Percentiles rank a stretch among this genome's conserved stretches.
Evolutionary conservation across 2,113 vertebrate genomes (phyloP).

Genomic region (Burhinus bistriatus): DNA sequence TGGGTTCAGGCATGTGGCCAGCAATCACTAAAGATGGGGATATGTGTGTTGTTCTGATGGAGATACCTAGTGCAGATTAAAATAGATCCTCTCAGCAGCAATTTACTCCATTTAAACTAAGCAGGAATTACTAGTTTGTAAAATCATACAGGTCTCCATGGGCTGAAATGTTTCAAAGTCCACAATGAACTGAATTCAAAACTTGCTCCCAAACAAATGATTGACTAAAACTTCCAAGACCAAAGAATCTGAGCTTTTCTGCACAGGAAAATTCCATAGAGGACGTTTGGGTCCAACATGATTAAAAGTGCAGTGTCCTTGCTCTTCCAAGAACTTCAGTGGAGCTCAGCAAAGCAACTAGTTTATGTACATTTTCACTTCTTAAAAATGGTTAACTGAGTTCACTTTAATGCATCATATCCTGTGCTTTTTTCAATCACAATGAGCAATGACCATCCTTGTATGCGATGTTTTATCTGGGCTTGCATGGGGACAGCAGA

Average conservation of each 20-base stretch:
- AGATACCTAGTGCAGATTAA: not conserved
- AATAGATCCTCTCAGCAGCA: not conserved
- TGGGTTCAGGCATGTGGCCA: not conserved
- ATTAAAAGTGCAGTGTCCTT: not conserved
- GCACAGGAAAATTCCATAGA: not conserved
- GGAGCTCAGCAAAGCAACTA: not conserved
- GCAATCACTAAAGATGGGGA: not conserved
- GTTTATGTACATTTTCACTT: not conserved
- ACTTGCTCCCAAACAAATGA: not conserved
- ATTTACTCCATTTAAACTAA: not conserved
- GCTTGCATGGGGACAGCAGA: not conserved
- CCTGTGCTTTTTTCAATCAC: not conserved
- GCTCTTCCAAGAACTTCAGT: not conserved
- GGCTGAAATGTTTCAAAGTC: not conserved
- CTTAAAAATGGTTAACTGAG: not conserved
- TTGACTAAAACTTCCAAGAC: not conserved
- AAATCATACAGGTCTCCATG: not conserved
- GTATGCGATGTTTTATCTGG: not conserved
- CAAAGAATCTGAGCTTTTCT: not conserved
- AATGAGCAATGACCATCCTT: not conserved
- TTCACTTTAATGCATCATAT: not conserved
- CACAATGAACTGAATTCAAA: not conserved
- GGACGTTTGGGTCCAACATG: not conserved
- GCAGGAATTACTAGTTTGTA: not conserved
- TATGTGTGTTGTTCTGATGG: not conserved